Percentiles rank a stretch among this genome's conserved stretches.
phyloP scores from a whole-genome alignment of 2,888 invertebrate species.

The Ophion ellenae region DNA sequence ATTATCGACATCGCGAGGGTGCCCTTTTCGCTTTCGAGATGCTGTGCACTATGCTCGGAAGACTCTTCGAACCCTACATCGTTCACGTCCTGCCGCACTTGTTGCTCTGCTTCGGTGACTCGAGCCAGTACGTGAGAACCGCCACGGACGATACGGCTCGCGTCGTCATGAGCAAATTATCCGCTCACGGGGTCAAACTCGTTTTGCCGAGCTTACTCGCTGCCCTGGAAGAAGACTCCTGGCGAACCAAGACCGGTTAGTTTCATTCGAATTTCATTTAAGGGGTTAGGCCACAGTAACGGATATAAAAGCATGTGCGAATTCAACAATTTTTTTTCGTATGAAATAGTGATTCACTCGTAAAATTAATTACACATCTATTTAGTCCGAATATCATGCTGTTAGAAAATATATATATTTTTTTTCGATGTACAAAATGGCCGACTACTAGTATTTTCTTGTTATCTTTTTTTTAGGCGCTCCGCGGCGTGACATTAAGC shows the following conservation, averaged over 20 bases:
- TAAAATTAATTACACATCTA: too few relatives aligned
- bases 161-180: conserved; percentile 97
- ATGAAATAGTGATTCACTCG: too few relatives aligned
- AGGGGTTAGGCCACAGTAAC: not conserved
- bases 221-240: conserved; percentile 98
- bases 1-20: conserved; percentile 96
- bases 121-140: conserved; percentile 96
- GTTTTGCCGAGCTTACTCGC: conserved; percentile 96
- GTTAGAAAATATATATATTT: too few relatives aligned
- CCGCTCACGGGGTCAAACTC: conserved; percentile 98
- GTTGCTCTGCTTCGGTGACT: conserved; percentile 97
- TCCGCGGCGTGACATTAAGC: too few relatives aligned
- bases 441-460: too few relatives aligned
- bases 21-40: conserved; percentile 99
- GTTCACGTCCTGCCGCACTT: conserved; percentile 98
- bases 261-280: not conserved
- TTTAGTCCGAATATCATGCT: too few relatives aligned
- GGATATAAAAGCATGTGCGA: too few relatives aligned
- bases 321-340: too few relatives aligned
- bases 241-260: conserved; percentile 97
- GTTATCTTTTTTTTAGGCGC: too few relatives aligned
- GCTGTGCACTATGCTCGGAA: conserved; percentile 96
- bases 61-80: conserved; percentile 99
- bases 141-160: conserved; percentile 98
- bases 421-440: too few relatives aligned